Evolutionary conservation across 1,140 invertebrate species (phyloP), one percentile per base, ranked within the genome.

Genomic region (Pissodes strobi): DNA sequence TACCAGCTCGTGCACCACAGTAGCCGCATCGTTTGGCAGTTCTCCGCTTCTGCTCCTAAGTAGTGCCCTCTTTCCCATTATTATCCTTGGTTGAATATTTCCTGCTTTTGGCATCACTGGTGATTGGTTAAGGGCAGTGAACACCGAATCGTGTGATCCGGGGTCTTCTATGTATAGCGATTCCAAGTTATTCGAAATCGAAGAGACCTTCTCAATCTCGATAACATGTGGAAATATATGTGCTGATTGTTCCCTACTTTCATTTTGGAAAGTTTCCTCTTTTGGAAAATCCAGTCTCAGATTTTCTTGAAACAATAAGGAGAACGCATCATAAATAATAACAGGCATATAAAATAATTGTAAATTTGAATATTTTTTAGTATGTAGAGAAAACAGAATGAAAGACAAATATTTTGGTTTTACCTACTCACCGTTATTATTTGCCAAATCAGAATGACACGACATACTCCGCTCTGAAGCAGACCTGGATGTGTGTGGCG

Each of bases 1-100:
- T 64, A 64, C 61, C 61, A 64, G 43, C 45, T 64, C 49, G 39
- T 56, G 30, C 3, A 64, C 51, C 21, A 56, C 39, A 17, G 13
- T 22, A 1, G 39, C 21, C 6, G 41, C 21, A 5, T 46, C 15
- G 22, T 34, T 18, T 19, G n/a, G 18, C 23, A 41, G 18, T 25
- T 62, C 61, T 4, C 8, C 17, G 19, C 58, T 61, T 41, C 34
- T 19, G 12, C 17, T 38, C 25, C 61, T 56, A 2, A 64, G 27
- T 12, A 64, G 18, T 13, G 51, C 51, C 19, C 15, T 46, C 25
- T 37, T 64, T 2, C 49, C 49, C 49, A 52, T 52, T 0, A 52
- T 6, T 9, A 52, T 52, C 17, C 17, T 52, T 2, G 49, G 49
- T 37, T 27, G 25, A 12, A 17, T 9, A 30, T 19, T 15, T 5